These are phyloP conservation scores for Corythornis madagascariensis DNA, from an alignment of 2,113 vertebrate genomes.

Conservation along the genomic window DNA sequence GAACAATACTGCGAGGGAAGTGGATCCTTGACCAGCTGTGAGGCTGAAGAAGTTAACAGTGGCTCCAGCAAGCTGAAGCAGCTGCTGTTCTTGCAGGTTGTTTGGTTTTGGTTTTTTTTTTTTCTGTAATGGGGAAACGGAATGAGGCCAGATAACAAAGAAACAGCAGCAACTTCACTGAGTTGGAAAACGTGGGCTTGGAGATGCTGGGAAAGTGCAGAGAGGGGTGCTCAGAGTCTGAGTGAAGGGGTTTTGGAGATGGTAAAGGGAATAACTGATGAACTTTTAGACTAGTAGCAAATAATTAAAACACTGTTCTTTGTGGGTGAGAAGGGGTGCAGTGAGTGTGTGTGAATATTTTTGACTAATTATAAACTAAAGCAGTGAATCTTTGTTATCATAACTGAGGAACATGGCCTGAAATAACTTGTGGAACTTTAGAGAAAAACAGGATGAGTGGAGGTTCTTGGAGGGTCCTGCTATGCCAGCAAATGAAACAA, in stretches of 20 bases:
- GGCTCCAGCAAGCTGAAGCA: not conserved
- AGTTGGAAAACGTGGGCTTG: not conserved
- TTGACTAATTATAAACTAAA: not conserved
- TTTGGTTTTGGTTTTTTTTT: not conserved
- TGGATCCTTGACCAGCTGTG: rapidly evolving
- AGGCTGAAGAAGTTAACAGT: rapidly evolving
- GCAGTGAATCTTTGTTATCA: not conserved
- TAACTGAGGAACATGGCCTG: not conserved
- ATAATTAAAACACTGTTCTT: not conserved
- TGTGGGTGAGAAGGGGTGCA: not conserved
- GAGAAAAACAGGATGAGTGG: not conserved
- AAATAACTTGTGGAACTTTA: not conserved
- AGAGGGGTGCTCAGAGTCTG: not conserved
- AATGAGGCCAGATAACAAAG: not conserved
- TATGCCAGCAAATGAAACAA: not conserved
- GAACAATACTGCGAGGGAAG: not conserved
- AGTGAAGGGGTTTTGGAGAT: not conserved
- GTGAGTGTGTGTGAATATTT: not conserved
- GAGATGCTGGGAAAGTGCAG: not conserved
- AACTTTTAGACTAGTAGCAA: not conserved
- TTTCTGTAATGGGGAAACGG: not conserved
- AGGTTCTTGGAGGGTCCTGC: not conserved
- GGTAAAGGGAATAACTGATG: not conserved
- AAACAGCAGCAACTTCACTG: not conserved
- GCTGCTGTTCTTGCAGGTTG: not conserved